phyloP scores from a whole-genome alignment of 2,888 invertebrate species.

The Chromoteleia sp. region DNA sequence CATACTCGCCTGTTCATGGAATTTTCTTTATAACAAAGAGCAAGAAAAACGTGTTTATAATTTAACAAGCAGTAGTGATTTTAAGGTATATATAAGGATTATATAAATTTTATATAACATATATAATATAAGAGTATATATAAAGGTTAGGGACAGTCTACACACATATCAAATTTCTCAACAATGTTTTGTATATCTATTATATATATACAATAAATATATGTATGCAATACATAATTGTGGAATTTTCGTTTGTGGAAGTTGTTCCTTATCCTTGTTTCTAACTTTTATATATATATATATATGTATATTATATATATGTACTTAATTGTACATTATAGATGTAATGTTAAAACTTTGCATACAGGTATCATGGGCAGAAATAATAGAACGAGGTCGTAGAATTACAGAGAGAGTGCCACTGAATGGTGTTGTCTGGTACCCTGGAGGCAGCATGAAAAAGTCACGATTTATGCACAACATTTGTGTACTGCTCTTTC shows the following conservation, averaged over 20 bases:
- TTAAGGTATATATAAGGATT: constrained; percentile 86
- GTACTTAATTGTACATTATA: background rate
- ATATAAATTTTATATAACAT: background rate
- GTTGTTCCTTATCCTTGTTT: no score
- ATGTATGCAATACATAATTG: no score
- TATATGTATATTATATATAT: background rate
- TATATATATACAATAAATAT: no score
- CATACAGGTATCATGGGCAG: constrained; percentile 91
- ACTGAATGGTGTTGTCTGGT: constrained; percentile 94
- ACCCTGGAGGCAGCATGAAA: constrained; percentile 95
- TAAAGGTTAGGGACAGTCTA: no score
- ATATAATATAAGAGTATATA: no score
- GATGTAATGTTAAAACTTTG: constrained; percentile 30
- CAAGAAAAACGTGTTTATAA: constrained; percentile 87
- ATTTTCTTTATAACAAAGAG: constrained; percentile 87
- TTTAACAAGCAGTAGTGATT: constrained; percentile 92
- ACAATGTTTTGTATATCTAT: no score
- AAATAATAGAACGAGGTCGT: constrained; percentile 92
- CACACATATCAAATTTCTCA: no score
- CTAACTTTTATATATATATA: no score
- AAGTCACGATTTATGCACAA: constrained; percentile 91
- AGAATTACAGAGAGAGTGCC: constrained; percentile 92
- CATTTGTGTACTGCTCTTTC: constrained; percentile 93
- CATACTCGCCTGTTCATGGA: constrained; percentile 89
- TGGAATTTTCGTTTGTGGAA: no score